Percentiles rank a stretch among this genome's conserved stretches.
Evolutionary conservation across 2,888 invertebrate species (phyloP).

Genomic region (Cecidostiba fungosa): DNA sequence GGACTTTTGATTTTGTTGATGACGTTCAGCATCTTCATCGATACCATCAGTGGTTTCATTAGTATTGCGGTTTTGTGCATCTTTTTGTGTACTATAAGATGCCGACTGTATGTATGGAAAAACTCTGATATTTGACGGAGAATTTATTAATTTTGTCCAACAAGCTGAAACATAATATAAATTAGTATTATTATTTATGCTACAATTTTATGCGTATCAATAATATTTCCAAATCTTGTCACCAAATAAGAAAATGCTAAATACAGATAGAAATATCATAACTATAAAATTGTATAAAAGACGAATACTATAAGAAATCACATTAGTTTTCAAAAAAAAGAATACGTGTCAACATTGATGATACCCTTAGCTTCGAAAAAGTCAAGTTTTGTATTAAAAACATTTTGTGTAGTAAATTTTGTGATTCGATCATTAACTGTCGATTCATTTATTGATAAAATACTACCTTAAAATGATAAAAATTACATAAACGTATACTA

Average conservation of each 20-base stretch:
- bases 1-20: conserved; percentile 85
- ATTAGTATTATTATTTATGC: neutral
- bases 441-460: neutral
- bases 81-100: conserved; percentile 22
- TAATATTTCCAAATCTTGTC: no score
- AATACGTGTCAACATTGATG: no score
- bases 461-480: neutral
- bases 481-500: neutral
- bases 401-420: no score
- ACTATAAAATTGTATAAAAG: no score
- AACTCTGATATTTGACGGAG: neutral
- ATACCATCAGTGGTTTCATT: conserved; percentile 78
- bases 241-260: no score
- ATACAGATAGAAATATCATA: no score
- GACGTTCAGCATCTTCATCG: conserved; percentile 82
- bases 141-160: neutral
- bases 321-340: no score
- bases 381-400: no score
- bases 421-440: neutral
- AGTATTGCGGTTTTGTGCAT: conserved; percentile 45
- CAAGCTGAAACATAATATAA: neutral
- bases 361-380: no score
- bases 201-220: no score
- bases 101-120: neutral
- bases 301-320: no score